phyloP scores from a whole-genome alignment of 1,140 invertebrate species.

The Rhopalosiphum padi region DNA sequence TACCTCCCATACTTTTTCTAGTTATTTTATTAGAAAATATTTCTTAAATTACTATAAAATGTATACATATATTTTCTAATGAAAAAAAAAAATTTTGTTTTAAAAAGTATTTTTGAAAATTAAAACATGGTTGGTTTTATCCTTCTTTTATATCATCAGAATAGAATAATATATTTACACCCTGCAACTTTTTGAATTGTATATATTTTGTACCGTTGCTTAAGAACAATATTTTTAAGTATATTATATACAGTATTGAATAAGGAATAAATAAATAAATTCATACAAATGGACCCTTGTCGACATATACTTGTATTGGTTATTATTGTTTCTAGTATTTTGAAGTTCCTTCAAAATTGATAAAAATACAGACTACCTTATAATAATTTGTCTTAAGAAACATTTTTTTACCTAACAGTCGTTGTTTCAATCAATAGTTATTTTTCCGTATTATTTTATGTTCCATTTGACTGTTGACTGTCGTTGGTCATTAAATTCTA shows the following conservation, averaged over 20 bases:
- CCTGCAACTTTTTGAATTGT: neutral
- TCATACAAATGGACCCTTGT: neutral
- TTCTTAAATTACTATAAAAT: too few relatives aligned
- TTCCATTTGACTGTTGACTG: neutral
- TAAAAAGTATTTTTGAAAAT: neutral
- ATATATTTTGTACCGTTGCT: neutral
- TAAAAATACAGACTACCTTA: neutral
- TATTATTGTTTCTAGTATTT: conserved; percentile 4
- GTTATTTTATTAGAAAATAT: too few relatives aligned
- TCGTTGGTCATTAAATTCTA: neutral
- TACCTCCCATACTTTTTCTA: neutral
- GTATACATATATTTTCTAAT: too few relatives aligned
- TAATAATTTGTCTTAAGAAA: neutral
- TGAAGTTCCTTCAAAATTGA: neutral
- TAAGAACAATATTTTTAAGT: neutral
- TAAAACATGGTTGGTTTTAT: neutral
- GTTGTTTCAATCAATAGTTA: neutral
- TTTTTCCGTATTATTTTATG: neutral
- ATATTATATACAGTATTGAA: neutral
- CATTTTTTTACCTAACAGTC: neutral
- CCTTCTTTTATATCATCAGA: neutral
- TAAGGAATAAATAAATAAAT: neutral
- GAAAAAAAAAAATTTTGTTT: neutral
- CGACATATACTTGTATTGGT: neutral
- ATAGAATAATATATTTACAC: neutral